These are phyloP conservation scores for Kryptolebias marmoratus DNA, from an alignment of 2,113 vertebrate genomes.

Conservation along the genomic window DNA sequence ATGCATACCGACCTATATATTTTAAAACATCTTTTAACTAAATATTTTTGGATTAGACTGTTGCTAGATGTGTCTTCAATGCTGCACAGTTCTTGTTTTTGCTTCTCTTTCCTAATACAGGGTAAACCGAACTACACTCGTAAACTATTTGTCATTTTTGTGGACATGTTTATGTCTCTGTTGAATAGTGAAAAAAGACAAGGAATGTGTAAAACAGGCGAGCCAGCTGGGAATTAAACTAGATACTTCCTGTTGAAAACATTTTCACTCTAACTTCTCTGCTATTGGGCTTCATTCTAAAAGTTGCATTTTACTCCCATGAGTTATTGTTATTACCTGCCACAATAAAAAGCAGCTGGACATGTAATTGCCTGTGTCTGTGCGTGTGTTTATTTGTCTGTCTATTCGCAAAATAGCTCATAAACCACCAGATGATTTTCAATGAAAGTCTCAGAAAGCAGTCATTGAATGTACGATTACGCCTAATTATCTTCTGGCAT, in stretches of 20 bases:
- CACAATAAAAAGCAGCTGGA: no score
- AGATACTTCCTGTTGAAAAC: neutral
- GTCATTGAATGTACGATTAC: no score
- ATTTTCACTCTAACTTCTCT: neutral
- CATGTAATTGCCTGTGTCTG: no score
- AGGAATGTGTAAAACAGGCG: neutral
- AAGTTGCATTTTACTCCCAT: no score
- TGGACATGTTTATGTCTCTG: neutral
- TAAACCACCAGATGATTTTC: no score
- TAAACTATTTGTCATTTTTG: neutral
- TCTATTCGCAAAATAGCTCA: no score
- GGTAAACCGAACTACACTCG: neutral
- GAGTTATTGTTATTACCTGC: neutral
- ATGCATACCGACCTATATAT: neutral
- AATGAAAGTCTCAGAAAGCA: no score
- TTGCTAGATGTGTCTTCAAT: slow-evolving; percentile 5
- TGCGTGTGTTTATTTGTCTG: no score
- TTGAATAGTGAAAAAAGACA: neutral
- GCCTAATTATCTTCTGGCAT: no score
- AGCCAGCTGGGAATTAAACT: neutral
- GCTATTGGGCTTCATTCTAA: no score
- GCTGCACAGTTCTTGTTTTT: slow-evolving; percentile 14
- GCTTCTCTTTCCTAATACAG: neutral
- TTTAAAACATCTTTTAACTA: neutral
- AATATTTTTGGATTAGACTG: neutral